A percentile compares a stretch with the other conserved stretches of the same genome.
Evolutionary conservation across 2,113 vertebrate species (phyloP).

Genomic region (Sinocyclocheilus anophthalmus): DNA sequence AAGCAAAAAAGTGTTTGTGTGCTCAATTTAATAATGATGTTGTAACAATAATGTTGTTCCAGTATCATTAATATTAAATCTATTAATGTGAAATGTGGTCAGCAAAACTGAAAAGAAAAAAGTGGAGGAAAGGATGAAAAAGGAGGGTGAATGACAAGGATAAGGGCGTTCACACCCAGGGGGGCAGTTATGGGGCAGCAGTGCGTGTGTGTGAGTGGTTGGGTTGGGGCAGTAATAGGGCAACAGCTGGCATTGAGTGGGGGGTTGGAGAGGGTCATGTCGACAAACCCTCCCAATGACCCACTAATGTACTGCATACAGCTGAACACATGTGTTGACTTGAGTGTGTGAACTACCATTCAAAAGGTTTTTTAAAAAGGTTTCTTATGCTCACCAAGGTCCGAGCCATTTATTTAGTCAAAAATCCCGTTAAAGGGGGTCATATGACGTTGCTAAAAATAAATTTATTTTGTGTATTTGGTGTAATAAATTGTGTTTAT

Average conservation of each 20-base stretch:
- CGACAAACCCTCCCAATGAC: neutral
- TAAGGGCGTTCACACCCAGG: constrained; percentile 5
- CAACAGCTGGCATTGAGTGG: constrained; percentile 40
- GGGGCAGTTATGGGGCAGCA: constrained; percentile 30
- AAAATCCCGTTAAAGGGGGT: neutral
- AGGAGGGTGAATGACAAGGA: constrained; percentile 8
- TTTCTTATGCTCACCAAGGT: neutral
- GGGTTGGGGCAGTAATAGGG: constrained; percentile 33
- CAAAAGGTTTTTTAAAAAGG: no score
- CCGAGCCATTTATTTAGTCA: neutral
- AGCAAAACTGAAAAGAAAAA: neutral
- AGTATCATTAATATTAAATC: neutral
- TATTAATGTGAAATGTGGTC: neutral
- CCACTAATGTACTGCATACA: constrained; percentile 9
- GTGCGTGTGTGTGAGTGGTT: constrained; percentile 31
- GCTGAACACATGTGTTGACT: neutral
- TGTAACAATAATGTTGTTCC: neutral
- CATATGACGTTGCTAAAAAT: neutral
- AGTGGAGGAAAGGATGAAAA: constrained; percentile 24
- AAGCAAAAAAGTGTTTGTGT: neutral
- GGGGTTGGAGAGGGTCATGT: constrained; percentile 26
- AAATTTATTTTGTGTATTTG: no score
- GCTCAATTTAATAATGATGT: neutral
- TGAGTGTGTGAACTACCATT: neutral
- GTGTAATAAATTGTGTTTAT: no score